Evolutionary conservation across 2,888 invertebrate genomes (phyloP).

Genomic region (Drosophila nr. perissopoda): DNA sequence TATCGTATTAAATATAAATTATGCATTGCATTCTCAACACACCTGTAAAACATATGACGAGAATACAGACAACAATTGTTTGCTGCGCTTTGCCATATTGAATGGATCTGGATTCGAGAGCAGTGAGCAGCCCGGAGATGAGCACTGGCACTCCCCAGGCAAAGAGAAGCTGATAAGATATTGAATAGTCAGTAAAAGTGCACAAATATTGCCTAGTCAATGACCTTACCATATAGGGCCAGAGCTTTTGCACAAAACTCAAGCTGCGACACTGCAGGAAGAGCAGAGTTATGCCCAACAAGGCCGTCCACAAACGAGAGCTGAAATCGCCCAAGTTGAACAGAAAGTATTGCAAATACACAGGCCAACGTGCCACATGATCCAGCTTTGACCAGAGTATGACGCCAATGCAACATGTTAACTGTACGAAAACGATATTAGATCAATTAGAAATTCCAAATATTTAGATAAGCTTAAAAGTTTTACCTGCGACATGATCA

Average conservation of each 20-base stretch:
- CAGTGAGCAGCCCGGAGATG: constrained; percentile 88
- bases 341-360: constrained; percentile 91
- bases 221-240: constrained; percentile 87
- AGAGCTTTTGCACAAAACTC: constrained; percentile 91
- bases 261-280: constrained; percentile 93
- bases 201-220: neutral
- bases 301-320: constrained; percentile 93
- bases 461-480: too few relatives aligned
- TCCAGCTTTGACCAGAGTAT: constrained; percentile 90
- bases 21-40: neutral
- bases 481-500: constrained; percentile 92
- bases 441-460: neutral
- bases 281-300: constrained; percentile 92
- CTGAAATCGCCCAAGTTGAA: constrained; percentile 92
- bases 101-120: constrained; percentile 86
- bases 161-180: constrained; percentile 86
- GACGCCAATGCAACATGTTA: constrained; percentile 90
- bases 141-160: constrained; percentile 89
- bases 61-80: constrained; percentile 90
- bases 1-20: neutral
- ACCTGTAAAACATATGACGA: constrained; percentile 93
- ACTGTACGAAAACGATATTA: constrained; percentile 83
- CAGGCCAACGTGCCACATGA: constrained; percentile 87
- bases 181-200: neutral
- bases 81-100: constrained; percentile 91